Base-by-base conservation (phyloP, 30 jellyfish, hydroid and myxozoan genomes). In the Hydra vulgaris region DNA sequence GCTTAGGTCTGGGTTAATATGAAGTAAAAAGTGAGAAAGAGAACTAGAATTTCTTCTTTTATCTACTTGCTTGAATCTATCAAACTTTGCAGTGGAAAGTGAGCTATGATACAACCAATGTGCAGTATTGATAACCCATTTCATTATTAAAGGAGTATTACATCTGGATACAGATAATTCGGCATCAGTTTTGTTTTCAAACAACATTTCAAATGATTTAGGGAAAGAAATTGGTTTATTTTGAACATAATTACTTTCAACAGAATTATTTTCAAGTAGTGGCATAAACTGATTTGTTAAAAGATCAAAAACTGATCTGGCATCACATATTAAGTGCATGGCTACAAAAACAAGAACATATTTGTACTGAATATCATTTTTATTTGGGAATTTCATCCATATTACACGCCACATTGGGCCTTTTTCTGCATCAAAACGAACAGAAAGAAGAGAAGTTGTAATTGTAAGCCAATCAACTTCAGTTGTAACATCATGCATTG, bases 331-430 rank as follows among this genome's bases (percentile, higher is more conserved):
- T 21, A 22, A 70, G 17, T 70, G 76, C 26, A 25, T 21, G 17
- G 52, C 26, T 23, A 70, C 40, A 0, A 70, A 70, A 21, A 70
- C 40, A 21, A 70, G 40, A 22, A 70, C 40, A 70, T 70, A 70
- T 25, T 21, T 15, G 18, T 21, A 70, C 18, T 70, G 76, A 18
- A 40, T 3, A 40, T 40, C 26, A 22, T 7, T 25, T 7, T 7
- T 70, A 18, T 25, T 0, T 7, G 76, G 76, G 1, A 15, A 70
- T 0, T 16, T 70, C 1, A 70, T 25, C 76, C 76, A 70, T 70
- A 70, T 0, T 0, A 25, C 76, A 70, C 76, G 76, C 76, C 76
- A 70, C 76, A 70, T 7, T 25, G 76, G 76, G 12, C 76, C 76
- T 23, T 70, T 23, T 21, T 21, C 76, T 0, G 40, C 8, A 70